Conservation (phyloP, 2,797 vertebrate genomes). For the Podarcis lilfordi region DNA sequence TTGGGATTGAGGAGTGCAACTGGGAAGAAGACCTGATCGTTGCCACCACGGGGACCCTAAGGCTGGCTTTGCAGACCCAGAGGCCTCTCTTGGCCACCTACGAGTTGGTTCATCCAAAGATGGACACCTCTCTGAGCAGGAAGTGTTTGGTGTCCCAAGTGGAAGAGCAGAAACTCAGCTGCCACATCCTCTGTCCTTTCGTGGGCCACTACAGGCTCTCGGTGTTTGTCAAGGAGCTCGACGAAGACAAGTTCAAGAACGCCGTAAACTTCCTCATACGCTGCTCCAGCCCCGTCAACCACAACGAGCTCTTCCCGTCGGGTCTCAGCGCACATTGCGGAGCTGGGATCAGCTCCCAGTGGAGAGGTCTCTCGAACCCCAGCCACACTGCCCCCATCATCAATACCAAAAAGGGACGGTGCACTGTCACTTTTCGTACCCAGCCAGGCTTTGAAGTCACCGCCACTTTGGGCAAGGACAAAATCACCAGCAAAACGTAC, state of each 20-base stretch:
- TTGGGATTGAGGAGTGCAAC: constrained; percentile 76
- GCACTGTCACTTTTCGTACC: constrained; percentile 84
- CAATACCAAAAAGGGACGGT: constrained; percentile 80
- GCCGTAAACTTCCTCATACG: constrained; percentile 80
- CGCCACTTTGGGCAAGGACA: constrained; percentile 69
- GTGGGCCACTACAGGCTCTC: constrained; percentile 83
- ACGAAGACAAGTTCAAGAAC: constrained; percentile 77
- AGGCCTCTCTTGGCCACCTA: constrained; percentile 77
- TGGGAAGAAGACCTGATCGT: constrained; percentile 66
- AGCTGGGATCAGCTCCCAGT: constrained; percentile 76
- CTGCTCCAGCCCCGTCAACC: constrained; percentile 69
- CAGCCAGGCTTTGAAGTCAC: constrained; percentile 66
- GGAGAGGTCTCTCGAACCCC: constrained; percentile 78
- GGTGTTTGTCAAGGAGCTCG: constrained; percentile 80
- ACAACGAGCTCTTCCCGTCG: constrained; percentile 78
- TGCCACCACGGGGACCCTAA: constrained; percentile 69
- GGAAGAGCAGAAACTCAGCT: constrained; percentile 75
- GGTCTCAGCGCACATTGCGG: constrained; percentile 79
- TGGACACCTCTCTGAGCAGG: constrained; percentile 72
- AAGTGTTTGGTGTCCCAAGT: constrained; percentile 83
- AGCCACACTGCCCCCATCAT: constrained; percentile 77
- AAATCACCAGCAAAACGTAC: neutral
- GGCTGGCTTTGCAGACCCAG: constrained; percentile 76
- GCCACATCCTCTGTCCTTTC: constrained; percentile 77
- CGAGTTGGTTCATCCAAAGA: constrained; percentile 76